Evolutionary conservation across 2,797 vertebrate species (phyloP).

Genomic region (Furcifer pardalis): DNA sequence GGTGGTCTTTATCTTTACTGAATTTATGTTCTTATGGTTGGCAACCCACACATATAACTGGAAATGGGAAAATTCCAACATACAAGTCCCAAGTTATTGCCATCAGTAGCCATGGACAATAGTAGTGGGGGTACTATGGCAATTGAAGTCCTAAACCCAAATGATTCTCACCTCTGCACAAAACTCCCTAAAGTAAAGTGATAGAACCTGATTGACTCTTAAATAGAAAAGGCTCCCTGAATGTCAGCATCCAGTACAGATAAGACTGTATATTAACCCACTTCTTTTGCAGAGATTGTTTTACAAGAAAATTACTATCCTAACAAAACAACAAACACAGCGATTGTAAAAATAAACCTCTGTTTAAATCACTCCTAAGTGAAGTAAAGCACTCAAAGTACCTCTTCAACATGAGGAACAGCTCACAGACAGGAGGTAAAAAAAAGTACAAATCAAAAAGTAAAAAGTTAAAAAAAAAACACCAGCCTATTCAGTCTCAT

Average conservation of each 20-base stretch:
- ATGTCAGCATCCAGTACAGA: not conserved
- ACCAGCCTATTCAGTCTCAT: slow-evolving; percentile 38
- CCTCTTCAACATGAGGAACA: slow-evolving; percentile 50
- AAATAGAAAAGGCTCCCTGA: not conserved
- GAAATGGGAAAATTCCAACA: too few relatives aligned
- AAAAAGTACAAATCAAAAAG: not conserved
- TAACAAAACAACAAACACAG: not conserved
- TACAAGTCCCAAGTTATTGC: too few relatives aligned
- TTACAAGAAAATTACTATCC: not conserved
- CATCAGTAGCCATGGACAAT: too few relatives aligned
- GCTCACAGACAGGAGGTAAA: not conserved
- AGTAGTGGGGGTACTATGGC: too few relatives aligned
- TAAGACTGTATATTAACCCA: fast-evolving
- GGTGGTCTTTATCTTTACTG: too few relatives aligned
- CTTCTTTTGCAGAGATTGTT: fast-evolving
- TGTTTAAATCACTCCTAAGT: slow-evolving; percentile 34
- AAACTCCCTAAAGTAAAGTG: not conserved
- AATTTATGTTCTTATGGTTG: not conserved
- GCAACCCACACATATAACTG: not conserved
- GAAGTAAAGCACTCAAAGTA: slow-evolving; percentile 57
- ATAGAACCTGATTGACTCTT: not conserved
- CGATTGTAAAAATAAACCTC: slow-evolving; percentile 51
- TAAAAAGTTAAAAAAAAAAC: slow-evolving; percentile 35
- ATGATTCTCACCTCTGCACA: too few relatives aligned
- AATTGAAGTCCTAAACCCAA: too few relatives aligned